phyloP scores from a whole-genome alignment of 2,888 invertebrate species.

The Allolobophora icterica region DNA sequence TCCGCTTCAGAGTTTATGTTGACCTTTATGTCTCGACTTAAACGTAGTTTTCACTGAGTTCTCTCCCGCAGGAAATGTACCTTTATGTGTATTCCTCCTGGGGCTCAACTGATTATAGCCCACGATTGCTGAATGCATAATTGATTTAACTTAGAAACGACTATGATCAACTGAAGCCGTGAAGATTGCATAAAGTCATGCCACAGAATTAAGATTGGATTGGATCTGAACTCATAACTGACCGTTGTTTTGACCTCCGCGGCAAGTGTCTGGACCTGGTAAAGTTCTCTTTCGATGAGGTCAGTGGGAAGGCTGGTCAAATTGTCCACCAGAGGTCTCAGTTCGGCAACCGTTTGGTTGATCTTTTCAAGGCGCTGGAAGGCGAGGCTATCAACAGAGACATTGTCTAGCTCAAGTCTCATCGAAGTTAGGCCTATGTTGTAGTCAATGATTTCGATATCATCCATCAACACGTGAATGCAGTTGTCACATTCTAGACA shows the following conservation, averaged over 20 bases:
- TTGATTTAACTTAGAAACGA: background rate
- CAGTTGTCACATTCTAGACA: slow-evolving; percentile 84
- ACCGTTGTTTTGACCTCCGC: slow-evolving; percentile 38
- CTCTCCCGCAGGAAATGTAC: too few relatives aligned
- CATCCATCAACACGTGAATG: slow-evolving; percentile 85
- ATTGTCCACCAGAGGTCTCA: slow-evolving; percentile 66
- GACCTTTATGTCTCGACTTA: too few relatives aligned
- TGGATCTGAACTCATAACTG: background rate
- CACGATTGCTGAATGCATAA: too few relatives aligned
- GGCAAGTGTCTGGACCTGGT: slow-evolving; percentile 35
- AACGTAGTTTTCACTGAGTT: too few relatives aligned
- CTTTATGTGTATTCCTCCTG: too few relatives aligned
- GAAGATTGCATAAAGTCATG: too few relatives aligned
- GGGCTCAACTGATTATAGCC: too few relatives aligned
- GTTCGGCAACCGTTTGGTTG: slow-evolving; percentile 75
- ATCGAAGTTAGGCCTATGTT: slow-evolving; percentile 79
- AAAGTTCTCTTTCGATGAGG: slow-evolving; percentile 43
- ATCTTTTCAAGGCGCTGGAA: slow-evolving; percentile 82
- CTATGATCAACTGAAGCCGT: background rate
- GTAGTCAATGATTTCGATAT: slow-evolving; percentile 77
- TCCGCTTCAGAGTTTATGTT: too few relatives aligned
- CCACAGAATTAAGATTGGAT: too few relatives aligned
- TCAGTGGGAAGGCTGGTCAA: slow-evolving; percentile 71
- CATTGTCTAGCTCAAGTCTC: slow-evolving; percentile 77
- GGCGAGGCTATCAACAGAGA: slow-evolving; percentile 83